Base-by-base conservation (phyloP, 2,888 invertebrate genomes). In the Cremastinae sp. region DNA sequence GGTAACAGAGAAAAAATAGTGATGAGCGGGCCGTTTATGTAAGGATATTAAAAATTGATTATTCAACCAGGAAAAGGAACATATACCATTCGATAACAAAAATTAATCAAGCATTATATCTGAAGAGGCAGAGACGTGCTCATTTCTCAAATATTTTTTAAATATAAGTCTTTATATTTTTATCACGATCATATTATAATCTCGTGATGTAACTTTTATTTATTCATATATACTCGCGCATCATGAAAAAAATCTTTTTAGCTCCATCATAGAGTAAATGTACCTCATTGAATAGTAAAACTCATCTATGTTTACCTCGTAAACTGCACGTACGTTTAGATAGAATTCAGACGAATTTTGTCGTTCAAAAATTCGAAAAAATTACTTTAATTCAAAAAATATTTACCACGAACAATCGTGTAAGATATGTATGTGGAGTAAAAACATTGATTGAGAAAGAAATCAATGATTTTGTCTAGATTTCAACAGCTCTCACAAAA, bases 11-110 rank as follows among this genome's bases (percentile, higher is more conserved):
- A 56, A 14, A 47, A 71, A 75, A 49, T 28, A 18, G 55, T 66
- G 28, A 65, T 71, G 65, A 71, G 28, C 75, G 45, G 12, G 68
- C 2, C 35, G 51, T 62, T 43, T 22, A 49, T 66, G 41, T 61
- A 14, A 10, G 18, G 41, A 61, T 28, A 45, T 43, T 41, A 37
- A 39, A 70, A 55, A n/a, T 65, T 35, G n/a, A 51, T 51, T 49
- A 49, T 62, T 9, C 43, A 45, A 66, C 35, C 41, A 58, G 59
- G 72, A 64, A 47, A 68, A 37, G 51, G 10, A 41, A 18, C n/a
- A n/a, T n/a, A n/a, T n/a, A 45, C 35, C 37, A 62, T 66, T 49
- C 56, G 43, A 51, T 66, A 51, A 71, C 14, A 39, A 12, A 39
- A 49, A 59, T 62, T 20, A 59, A 66, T 14, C 10, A 18, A 56